Percentiles rank a stretch among this genome's conserved stretches.
phyloP scores from a whole-genome alignment of 2,888 invertebrate species.

The Elysia crispata region DNA sequence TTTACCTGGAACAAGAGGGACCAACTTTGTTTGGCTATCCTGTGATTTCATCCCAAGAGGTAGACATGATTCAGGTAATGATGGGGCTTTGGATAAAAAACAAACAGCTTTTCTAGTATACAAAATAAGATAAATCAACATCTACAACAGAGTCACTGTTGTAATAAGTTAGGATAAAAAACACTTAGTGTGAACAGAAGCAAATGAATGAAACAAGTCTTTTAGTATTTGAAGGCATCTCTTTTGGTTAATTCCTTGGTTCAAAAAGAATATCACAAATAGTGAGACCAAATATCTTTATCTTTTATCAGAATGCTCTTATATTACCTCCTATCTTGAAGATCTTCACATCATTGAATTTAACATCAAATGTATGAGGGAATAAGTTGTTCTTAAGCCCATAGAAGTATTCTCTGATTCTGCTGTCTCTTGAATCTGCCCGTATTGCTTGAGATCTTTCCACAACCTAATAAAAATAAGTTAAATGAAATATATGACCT shows the following conservation, averaged over 20 bases:
- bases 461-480: conserved; percentile 83
- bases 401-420: conserved; percentile 96
- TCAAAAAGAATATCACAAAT: too few species aligned
- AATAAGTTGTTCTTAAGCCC: conserved; percentile 88
- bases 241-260: too few species aligned
- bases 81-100: conserved; percentile 84
- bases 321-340: conserved; percentile 88
- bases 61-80: conserved; percentile 95
- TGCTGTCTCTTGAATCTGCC: conserved; percentile 86
- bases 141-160: too few species aligned
- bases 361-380: conserved; percentile 96
- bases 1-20: conserved; percentile 85
- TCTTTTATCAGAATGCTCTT: too few species aligned
- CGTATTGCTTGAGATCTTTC: conserved; percentile 87
- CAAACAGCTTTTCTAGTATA: too few species aligned
- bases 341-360: conserved; percentile 91
- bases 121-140: too few species aligned
- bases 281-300: too few species aligned
- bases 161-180: too few species aligned
- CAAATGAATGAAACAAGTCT: too few species aligned
- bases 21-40: conserved; percentile 92
- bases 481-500: not conserved
- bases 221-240: too few species aligned
- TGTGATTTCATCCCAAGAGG: conserved; percentile 96
- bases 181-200: too few species aligned